Percentiles rank a stretch among this genome's conserved stretches.
phyloP scores from a whole-genome alignment of 2,113 vertebrate species.

The Smithornis capensis region DNA sequence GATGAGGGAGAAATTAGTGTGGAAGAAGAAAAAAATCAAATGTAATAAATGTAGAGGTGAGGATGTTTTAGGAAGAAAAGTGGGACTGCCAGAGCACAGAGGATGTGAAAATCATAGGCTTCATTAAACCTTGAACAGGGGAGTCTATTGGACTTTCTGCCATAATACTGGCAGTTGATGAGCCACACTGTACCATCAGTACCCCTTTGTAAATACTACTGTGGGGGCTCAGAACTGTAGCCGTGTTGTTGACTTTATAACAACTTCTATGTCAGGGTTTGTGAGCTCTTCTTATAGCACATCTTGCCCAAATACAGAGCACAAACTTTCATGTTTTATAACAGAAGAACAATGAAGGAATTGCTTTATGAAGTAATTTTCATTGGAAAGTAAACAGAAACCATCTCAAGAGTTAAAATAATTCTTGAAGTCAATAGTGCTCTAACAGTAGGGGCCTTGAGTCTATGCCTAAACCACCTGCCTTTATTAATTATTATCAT shows the following conservation, averaged over 20 bases:
- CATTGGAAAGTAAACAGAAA: background rate
- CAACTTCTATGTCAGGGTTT: background rate
- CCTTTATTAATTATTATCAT: conserved; percentile 30
- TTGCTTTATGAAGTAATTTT: background rate
- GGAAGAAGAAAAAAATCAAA: background rate
- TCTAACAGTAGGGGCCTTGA: background rate
- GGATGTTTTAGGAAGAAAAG: background rate
- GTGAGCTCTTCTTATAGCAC: background rate
- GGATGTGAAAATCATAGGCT: background rate
- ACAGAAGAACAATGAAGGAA: background rate
- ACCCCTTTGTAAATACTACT: background rate
- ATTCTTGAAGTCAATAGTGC: background rate
- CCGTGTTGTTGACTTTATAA: accelerated
- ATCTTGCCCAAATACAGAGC: background rate
- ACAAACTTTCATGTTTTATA: background rate
- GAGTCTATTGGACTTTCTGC: background rate
- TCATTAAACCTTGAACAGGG: background rate
- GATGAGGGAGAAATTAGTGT: background rate
- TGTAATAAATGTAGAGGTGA: background rate
- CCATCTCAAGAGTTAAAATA: background rate
- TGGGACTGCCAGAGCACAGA: background rate
- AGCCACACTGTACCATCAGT: background rate
- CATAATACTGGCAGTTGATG: background rate
- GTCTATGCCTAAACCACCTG: background rate
- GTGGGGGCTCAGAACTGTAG: background rate